A percentile compares a stretch with the other conserved stretches of the same genome.
Evolutionary conservation across 1,140 invertebrate species (phyloP).

Genomic region (Lucilia cuprina): DNA sequence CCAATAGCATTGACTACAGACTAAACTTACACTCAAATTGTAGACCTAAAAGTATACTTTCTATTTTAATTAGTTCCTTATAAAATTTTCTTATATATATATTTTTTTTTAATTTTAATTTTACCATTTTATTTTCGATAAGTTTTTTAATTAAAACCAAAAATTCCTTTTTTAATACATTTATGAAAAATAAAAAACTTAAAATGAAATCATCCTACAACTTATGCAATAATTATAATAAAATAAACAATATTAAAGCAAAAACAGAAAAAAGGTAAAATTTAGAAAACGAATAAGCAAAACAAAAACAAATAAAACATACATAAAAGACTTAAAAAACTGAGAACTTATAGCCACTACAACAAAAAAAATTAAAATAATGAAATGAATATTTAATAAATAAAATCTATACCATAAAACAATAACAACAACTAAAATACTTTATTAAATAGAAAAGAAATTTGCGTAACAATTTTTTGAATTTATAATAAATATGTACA

Average conservation of each 20-base stretch:
- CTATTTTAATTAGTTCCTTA: too few species aligned
- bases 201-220: not conserved
- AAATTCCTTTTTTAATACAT: not conserved
- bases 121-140: too few species aligned
- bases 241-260: not conserved
- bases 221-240: not conserved
- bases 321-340: conserved; percentile 7
- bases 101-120: too few species aligned
- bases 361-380: not conserved
- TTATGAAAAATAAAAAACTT: not conserved
- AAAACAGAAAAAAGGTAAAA: not conserved
- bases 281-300: not conserved
- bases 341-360: conserved; percentile 13
- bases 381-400: too few species aligned
- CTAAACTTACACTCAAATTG: too few species aligned
- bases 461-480: not conserved
- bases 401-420: not conserved
- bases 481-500: not conserved
- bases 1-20: too few species aligned
- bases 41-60: too few species aligned
- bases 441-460: not conserved
- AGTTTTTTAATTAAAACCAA: not conserved
- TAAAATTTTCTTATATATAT: too few species aligned
- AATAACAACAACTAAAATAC: not conserved
- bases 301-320: not conserved